A percentile compares a stretch with the other conserved stretches of the same genome.
Conservation (phyloP, 2,113 vertebrate genomes). For the Scopus umbretta region DNA sequence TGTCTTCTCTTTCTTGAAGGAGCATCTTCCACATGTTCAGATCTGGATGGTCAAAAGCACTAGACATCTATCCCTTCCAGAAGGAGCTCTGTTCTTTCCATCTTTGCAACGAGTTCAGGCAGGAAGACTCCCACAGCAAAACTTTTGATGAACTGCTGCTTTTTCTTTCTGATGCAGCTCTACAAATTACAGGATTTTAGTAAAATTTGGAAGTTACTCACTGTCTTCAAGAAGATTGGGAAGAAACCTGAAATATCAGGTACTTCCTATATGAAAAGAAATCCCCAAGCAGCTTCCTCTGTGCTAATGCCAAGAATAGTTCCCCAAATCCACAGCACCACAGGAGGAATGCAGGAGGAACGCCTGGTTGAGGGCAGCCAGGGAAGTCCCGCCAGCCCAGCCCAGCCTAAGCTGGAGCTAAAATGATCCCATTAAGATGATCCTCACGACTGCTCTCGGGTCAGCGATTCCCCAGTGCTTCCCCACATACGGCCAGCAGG, state of each 20-base stretch:
- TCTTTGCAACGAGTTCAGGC: neutral
- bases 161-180: neutral
- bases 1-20: neutral
- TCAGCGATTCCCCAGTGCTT: neutral
- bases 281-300: neutral
- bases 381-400: neutral
- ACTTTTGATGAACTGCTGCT: neutral
- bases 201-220: neutral
- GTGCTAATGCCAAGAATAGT: neutral
- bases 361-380: rapidly evolving
- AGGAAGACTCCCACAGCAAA: neutral
- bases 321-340: rapidly evolving
- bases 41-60: neutral
- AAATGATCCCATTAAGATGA: rapidly evolving
- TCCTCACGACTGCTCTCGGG: neutral
- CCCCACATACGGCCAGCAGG: neutral
- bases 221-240: neutral
- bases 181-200: neutral
- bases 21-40: neutral
- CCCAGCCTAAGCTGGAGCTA: neutral
- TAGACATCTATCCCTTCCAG: neutral
- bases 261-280: neutral
- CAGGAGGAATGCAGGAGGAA: neutral
- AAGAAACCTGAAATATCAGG: neutral
- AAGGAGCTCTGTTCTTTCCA: neutral